Evolutionary conservation across 1,140 invertebrate genomes (phyloP).

Genomic region (Dreissena rostriformis): DNA sequence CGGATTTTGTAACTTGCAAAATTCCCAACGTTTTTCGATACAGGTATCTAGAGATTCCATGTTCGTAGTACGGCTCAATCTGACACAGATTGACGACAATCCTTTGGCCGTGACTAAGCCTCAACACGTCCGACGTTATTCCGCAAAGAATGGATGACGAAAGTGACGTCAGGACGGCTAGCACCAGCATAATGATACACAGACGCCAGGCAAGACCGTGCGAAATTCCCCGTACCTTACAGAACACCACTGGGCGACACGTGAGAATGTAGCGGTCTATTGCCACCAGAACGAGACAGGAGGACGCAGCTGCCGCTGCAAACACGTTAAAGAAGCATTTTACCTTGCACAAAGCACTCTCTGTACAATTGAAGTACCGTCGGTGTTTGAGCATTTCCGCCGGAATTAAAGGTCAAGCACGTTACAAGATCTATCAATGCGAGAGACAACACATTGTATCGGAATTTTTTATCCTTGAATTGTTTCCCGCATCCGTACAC

Average conservation of each 20-base stretch:
- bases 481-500: conserved; percentile 36
- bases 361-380: conserved; percentile 38
- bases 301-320: conserved; percentile 33
- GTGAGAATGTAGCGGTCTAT: conserved; percentile 39
- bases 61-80: conserved; percentile 18
- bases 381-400: conserved; percentile 38
- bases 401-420: conserved; percentile 42
- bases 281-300: conserved; percentile 25
- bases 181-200: conserved; percentile 19
- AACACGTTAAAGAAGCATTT: conserved; percentile 54
- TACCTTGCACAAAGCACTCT: conserved; percentile 31
- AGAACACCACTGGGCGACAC: conserved; percentile 31
- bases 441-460: conserved; percentile 29
- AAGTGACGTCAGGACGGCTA: conserved; percentile 28
- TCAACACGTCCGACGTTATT: conserved; percentile 6
- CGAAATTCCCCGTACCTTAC: background rate
- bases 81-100: conserved; percentile 29
- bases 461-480: conserved; percentile 42
- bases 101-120: no score
- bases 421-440: conserved; percentile 44
- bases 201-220: conserved; percentile 19
- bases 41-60: background rate
- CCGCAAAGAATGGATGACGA: conserved; percentile 36
- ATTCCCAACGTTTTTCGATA: conserved; percentile 27
- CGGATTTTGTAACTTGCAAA: background rate